A percentile compares a stretch with the other conserved stretches of the same genome.
phyloP scores from a whole-genome alignment of 2,797 vertebrate species.

The Eurystomus glaucurus region DNA sequence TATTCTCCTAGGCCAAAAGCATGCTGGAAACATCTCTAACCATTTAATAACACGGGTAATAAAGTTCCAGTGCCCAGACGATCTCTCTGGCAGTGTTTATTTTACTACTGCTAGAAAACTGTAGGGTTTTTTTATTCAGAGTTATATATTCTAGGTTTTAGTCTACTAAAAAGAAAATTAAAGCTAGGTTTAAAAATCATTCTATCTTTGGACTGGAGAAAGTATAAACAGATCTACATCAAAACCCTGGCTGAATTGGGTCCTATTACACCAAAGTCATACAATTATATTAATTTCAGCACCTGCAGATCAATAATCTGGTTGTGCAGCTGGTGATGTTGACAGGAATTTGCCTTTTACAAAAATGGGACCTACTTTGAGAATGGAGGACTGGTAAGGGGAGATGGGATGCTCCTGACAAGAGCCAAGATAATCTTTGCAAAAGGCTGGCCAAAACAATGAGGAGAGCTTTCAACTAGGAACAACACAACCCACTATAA shows the following conservation, averaged over 20 bases:
- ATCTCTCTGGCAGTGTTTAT: background rate
- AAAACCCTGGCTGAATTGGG: background rate
- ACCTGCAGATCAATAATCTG: conserved; percentile 22
- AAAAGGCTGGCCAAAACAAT: background rate
- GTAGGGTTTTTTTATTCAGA: background rate
- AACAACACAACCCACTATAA: background rate
- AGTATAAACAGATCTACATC: background rate
- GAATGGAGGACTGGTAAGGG: background rate
- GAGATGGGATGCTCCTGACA: background rate
- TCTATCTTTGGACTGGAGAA: background rate
- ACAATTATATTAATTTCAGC: conserved; percentile 21
- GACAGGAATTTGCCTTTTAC: conserved; percentile 31
- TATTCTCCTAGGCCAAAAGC: background rate
- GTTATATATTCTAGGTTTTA: background rate
- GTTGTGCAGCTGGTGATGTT: conserved; percentile 12
- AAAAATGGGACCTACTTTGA: background rate
- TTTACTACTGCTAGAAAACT: background rate
- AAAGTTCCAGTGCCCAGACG: background rate
- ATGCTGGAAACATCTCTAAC: background rate
- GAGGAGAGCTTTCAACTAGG: background rate
- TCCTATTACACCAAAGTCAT: background rate
- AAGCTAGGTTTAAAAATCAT: background rate
- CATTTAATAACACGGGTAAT: background rate
- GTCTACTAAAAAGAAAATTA: background rate
- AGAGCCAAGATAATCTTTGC: background rate